These are phyloP conservation scores for Melangyna quadrimaculata DNA, from an alignment of 2,888 invertebrate genomes.

Conservation along the genomic window DNA sequence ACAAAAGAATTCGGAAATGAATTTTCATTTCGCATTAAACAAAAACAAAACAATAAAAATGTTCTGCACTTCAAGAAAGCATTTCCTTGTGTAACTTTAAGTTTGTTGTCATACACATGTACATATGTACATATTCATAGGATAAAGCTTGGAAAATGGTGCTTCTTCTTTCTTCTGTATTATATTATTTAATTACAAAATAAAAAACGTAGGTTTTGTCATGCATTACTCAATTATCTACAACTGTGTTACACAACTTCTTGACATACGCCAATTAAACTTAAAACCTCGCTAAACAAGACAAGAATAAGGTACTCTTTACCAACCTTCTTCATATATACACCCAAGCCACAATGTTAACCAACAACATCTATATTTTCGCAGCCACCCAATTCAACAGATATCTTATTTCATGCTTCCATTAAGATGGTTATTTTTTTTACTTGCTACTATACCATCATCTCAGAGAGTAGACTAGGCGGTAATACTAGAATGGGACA, in stretches of 20 bases:
- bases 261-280: constrained; percentile 51
- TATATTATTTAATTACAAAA: constrained; percentile 19
- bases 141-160: not conserved
- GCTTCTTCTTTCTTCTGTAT: not conserved
- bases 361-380: constrained; percentile 40
- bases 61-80: not conserved
- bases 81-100: not conserved
- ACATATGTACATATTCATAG: not conserved
- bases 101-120: not conserved
- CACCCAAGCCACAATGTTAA: constrained; percentile 43
- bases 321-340: not conserved
- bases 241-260: constrained; percentile 36
- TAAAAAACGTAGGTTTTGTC: constrained; percentile 18
- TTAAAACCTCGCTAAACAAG: constrained; percentile 31
- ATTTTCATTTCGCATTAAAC: not conserved
- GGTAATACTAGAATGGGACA: constrained; percentile 59
- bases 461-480: not conserved
- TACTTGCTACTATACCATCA: constrained; percentile 14
- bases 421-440: constrained; percentile 24
- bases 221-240: constrained; percentile 48
- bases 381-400: constrained; percentile 31
- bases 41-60: not conserved
- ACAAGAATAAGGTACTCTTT: constrained; percentile 1
- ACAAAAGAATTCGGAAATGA: constrained; percentile 24
- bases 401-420: constrained; percentile 55